Evolutionary conservation across 2,113 vertebrate genomes (phyloP).

Genomic region (Pagrus major): DNA sequence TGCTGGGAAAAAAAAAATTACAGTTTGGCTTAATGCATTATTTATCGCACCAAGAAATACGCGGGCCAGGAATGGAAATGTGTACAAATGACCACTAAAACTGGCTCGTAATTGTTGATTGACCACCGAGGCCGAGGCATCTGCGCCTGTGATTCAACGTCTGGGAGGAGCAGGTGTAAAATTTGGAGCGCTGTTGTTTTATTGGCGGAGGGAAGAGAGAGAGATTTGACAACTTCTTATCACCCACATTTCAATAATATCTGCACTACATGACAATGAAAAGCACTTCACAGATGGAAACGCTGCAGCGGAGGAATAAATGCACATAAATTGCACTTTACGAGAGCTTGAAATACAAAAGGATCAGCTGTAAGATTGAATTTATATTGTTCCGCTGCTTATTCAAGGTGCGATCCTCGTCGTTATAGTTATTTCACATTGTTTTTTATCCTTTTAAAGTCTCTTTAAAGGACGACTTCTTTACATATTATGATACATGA

Average conservation of each 20-base stretch:
- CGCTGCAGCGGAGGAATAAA: slow-evolving; percentile 32
- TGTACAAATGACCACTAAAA: slow-evolving; percentile 11
- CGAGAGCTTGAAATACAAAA: not conserved
- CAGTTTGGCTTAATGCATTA: not conserved
- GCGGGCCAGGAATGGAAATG: not conserved
- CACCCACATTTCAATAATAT: not conserved
- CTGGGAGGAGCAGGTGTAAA: not conserved
- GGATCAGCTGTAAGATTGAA: not conserved
- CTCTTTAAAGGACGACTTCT: too few relatives aligned
- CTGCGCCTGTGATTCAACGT: slow-evolving; percentile 3
- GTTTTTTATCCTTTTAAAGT: not conserved
- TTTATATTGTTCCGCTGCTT: not conserved
- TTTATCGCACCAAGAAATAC: slow-evolving; percentile 7
- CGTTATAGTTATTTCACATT: not conserved
- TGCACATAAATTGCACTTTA: slow-evolving; percentile 41
- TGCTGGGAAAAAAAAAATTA: not conserved
- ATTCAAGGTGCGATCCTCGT: too few relatives aligned
- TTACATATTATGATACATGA: not conserved
- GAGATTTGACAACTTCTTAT: not conserved
- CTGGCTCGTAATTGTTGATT: not conserved
- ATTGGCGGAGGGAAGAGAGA: slow-evolving; percentile 2
- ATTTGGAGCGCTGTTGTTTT: slow-evolving; percentile 12
- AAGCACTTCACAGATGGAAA: not conserved
- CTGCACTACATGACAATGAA: slow-evolving; percentile 3
- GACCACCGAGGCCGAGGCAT: not conserved